A percentile compares a stretch with the other conserved stretches of the same genome.
Conservation (phyloP, 2,888 invertebrate species). For the Trisateles emortualis region DNA sequence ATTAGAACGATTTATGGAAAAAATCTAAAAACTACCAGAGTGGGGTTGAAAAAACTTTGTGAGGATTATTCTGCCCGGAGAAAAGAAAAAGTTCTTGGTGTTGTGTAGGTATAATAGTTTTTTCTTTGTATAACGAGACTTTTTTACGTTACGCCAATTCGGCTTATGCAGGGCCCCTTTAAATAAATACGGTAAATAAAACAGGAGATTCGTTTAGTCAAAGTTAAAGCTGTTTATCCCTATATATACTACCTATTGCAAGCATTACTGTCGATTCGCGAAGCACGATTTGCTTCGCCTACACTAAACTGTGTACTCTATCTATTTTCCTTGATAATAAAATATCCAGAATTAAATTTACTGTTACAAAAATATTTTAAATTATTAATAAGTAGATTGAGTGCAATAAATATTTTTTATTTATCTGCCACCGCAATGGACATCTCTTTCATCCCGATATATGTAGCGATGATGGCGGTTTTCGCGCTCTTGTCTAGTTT, state of each 20-base stretch:
- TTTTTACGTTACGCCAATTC: not conserved
- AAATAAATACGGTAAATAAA: slow-evolving; percentile 39
- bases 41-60: too few species aligned
- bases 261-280: slow-evolving; percentile 47
- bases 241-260: slow-evolving; percentile 44
- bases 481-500: too few species aligned
- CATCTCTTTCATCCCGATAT: too few species aligned
- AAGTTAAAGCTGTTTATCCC: slow-evolving; percentile 50
- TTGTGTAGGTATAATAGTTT: too few species aligned
- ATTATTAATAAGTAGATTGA: slow-evolving; percentile 1
- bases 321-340: not conserved
- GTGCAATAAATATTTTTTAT: not conserved
- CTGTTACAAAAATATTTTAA: slow-evolving; percentile 3
- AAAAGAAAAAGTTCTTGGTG: too few species aligned
- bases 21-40: too few species aligned
- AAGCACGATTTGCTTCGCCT: slow-evolving; percentile 19
- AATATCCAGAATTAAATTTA: not conserved
- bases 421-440: too few species aligned
- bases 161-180: not conserved
- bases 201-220: slow-evolving; percentile 44
- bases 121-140: not conserved
- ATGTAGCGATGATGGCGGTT: too few species aligned
- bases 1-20: too few species aligned
- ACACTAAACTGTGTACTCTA: slow-evolving; percentile 14
- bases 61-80: too few species aligned